These are phyloP conservation scores for Agrenia bidenticulata DNA, from an alignment of 2,888 invertebrate species.

Conservation along the genomic window DNA sequence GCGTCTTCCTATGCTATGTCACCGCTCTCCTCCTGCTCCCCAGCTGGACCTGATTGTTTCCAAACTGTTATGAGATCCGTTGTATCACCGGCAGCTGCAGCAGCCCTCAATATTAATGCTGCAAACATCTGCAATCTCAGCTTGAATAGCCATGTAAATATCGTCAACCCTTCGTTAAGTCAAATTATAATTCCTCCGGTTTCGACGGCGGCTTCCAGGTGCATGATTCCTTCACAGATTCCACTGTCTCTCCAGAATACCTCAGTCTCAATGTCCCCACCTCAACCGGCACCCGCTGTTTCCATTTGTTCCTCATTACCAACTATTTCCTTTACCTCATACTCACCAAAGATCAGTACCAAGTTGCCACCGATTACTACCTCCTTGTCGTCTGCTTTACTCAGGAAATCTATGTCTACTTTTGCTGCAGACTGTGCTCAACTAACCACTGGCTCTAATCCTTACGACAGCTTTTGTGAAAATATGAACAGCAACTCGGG, in stretches of 20 bases:
- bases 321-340: constrained; percentile 18
- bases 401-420: constrained; percentile 44
- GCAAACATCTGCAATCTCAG: constrained; percentile 30
- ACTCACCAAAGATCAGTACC: constrained; percentile 19
- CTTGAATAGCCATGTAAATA: constrained; percentile 17
- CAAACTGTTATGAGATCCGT: constrained; percentile 52
- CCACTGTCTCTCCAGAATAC: constrained; percentile 10
- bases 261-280: constrained; percentile 21
- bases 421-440: constrained; percentile 46
- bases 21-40: constrained; percentile 45
- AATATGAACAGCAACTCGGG: constrained; percentile 21
- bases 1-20: constrained; percentile 50
- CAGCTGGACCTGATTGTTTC: constrained; percentile 49
- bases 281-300: constrained; percentile 28
- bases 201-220: constrained; percentile 18
- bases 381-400: constrained; percentile 41
- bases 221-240: not conserved
- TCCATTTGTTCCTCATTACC: constrained; percentile 31
- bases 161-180: not conserved
- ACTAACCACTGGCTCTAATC: constrained; percentile 30
- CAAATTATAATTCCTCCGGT: constrained; percentile 3
- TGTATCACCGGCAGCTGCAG: constrained; percentile 40
- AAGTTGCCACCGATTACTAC: constrained; percentile 46
- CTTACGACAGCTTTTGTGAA: constrained; percentile 20
- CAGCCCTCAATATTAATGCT: constrained; percentile 34